Conservation (phyloP, 1,140 invertebrate genomes). For the Pachyrhynchus sulphureomaculatus region DNA sequence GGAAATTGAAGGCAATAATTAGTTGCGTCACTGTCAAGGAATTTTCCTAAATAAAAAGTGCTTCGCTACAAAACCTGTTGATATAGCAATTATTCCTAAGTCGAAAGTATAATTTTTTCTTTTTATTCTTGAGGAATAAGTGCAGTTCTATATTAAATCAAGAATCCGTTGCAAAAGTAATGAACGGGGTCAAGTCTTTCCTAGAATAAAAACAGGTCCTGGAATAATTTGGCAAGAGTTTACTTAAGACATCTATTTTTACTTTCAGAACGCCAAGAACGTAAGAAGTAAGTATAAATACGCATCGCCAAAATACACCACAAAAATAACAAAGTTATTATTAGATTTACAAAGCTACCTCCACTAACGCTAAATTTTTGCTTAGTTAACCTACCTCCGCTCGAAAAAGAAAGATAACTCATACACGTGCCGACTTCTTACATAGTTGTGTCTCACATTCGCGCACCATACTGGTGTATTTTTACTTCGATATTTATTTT, state of each 20-base stretch:
- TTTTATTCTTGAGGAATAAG: not conserved
- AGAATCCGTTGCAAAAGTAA: not conserved
- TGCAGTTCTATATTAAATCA: not conserved
- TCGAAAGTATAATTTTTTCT: not conserved
- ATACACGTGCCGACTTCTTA: not conserved
- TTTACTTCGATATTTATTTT: constrained; percentile 2
- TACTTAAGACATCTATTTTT: constrained; percentile 29
- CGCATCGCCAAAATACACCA: constrained; percentile 17
- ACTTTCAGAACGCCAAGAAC: constrained; percentile 19
- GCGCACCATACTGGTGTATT: constrained; percentile 2
- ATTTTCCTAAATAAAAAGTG: constrained; percentile 4
- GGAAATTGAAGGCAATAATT: not conserved
- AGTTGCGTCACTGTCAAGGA: not conserved
- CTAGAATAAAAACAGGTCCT: constrained; percentile 30
- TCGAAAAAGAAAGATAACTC: not conserved
- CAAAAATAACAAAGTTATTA: constrained; percentile 28
- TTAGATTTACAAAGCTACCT: constrained; percentile 30
- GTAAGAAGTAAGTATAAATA: constrained; percentile 30
- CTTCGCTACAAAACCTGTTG: not conserved
- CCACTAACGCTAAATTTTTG: constrained; percentile 14
- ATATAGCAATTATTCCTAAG: not conserved
- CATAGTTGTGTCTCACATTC: constrained; percentile 6
- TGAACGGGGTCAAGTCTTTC: constrained; percentile 30
- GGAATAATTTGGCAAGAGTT: constrained; percentile 31
- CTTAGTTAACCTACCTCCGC: constrained; percentile 1